Conservation (phyloP, 2,797 vertebrate species). For the Leptoclinus maculatus region DNA sequence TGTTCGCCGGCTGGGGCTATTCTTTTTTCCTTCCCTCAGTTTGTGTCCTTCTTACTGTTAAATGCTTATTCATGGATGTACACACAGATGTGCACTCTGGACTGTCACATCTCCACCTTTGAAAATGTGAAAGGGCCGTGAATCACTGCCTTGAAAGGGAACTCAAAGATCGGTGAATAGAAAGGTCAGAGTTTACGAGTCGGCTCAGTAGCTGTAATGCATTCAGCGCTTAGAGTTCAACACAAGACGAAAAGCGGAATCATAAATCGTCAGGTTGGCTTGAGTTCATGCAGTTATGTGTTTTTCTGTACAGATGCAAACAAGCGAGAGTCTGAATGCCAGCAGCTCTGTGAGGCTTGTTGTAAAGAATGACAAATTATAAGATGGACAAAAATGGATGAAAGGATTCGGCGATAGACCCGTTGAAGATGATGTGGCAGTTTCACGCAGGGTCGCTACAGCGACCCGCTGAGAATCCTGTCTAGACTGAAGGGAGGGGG, state of each 20-base stretch:
- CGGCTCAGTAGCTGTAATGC: background rate
- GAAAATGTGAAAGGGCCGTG: background rate
- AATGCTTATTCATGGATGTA: constrained; percentile 52
- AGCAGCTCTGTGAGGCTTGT: background rate
- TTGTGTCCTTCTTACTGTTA: constrained; percentile 48
- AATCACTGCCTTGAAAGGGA: constrained; percentile 16
- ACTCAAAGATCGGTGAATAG: background rate
- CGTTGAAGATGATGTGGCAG: too few species aligned
- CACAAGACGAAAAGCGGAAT: background rate
- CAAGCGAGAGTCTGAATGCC: background rate
- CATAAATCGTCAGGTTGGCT: background rate
- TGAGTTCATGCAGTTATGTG: background rate
- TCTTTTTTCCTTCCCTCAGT: constrained; percentile 22
- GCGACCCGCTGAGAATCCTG: too few species aligned
- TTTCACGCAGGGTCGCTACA: too few species aligned
- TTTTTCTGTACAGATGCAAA: background rate
- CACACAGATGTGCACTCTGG: constrained; percentile 21
- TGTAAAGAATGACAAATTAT: background rate
- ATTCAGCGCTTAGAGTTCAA: constrained; percentile 5
- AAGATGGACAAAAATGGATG: background rate
- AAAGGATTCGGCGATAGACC: too few species aligned
- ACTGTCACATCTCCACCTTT: constrained; percentile 12
- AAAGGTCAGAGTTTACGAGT: constrained; percentile 26
- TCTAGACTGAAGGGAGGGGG: too few species aligned
- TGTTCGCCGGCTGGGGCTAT: constrained; percentile 16